Base-by-base conservation (phyloP, 2,797 vertebrate genomes). In the Syndactyla subalaris region DNA sequence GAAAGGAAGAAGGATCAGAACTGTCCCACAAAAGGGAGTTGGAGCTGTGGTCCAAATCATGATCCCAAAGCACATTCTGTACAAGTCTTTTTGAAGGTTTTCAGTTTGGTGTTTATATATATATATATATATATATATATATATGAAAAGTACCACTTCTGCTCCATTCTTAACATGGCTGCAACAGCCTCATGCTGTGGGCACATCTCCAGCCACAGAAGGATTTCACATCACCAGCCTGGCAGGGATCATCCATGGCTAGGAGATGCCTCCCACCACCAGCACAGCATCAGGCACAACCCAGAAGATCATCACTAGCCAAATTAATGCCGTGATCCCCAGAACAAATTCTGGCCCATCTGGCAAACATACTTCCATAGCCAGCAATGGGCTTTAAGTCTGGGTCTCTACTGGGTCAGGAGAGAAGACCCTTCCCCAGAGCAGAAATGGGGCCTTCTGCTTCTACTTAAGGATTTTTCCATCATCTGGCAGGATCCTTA, bases 351-450 rank as follows among this genome's bases (percentile, higher is more conserved):
- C 22, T 30, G n/a, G 2, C 14, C 45, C 12, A 49, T 12, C 5
- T 2, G 1, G 21, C 57, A 77, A n/a, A 24, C 20, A 26, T 6
- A 10, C 1, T 17, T 7, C 27, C 16, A 46, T 1, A 59, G 8
- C 7, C 68, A 41, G 48, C 0, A 0, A 27, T 1, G 5, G 24
- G 26, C 27, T 77, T 57, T 0, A 0, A 45, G 29, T 11, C 36
- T 67, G 66, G 7, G 23, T 15, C 48, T 61, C 27, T 41, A 0
- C 6, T 34, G 19, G 12, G 7, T 65, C 20, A 65, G 38, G 16
- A 72, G 12, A 32, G 22, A 21, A 58, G 9, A 43, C 59, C 23
- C 19, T 68, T 89, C 30, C 27, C 20, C 5, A 6, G 7, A 79
- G 29, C 6, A 51, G 68, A 78, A 41, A 41, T 0, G 0, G 14